Evolutionary conservation across 2,888 invertebrate genomes (phyloP), one percentile per base, ranked within the genome.

Genomic region (Scaptomyza parva): DNA sequence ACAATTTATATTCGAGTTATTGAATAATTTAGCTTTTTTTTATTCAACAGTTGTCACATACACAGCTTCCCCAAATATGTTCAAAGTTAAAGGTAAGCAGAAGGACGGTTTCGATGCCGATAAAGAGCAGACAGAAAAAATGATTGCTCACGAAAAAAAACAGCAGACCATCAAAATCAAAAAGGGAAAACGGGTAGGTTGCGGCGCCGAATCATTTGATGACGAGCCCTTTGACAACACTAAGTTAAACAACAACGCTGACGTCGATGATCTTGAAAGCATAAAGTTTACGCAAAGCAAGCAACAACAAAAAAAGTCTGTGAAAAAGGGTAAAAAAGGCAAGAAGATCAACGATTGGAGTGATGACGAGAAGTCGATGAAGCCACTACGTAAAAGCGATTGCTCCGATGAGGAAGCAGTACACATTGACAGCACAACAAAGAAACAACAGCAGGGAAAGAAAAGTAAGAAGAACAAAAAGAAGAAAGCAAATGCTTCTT

Each of bases 191-290:
- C 93, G 93, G 89, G 63, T 55, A 26, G 66, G 50, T 37, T 92
- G 93, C 26, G 93, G 93, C 35, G 93, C 90, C 76, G 92, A 90
- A 66, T 93, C 93, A 57, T 93, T 93, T 62, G 93, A 93, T 53
- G 93, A 93, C 70, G 93, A 93, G 60, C 74, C 84, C 58, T 44
- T 71, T 3, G 57, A 62, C 0, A 74, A 66, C 24, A 78, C 41
- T 39, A 80, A 75, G 43, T 50, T 48, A 6, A 64, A 45, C 44
- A 53, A 41, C 2, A 67, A 47, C 26, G 59, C 64, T 20, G 77
- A 92, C 30, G 91, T 92, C 70, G 93, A 93, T 55, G 90, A 89
- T 3, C 50, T 83, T 18, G 89, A 90, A 43, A 80, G 82, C 44
- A 37, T 80, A 2, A 85, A 83, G 26, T 78, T 86, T 0, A 71